Evolutionary conservation across 2,888 invertebrate genomes (phyloP).

Genomic region (Chloromyia formosa): DNA sequence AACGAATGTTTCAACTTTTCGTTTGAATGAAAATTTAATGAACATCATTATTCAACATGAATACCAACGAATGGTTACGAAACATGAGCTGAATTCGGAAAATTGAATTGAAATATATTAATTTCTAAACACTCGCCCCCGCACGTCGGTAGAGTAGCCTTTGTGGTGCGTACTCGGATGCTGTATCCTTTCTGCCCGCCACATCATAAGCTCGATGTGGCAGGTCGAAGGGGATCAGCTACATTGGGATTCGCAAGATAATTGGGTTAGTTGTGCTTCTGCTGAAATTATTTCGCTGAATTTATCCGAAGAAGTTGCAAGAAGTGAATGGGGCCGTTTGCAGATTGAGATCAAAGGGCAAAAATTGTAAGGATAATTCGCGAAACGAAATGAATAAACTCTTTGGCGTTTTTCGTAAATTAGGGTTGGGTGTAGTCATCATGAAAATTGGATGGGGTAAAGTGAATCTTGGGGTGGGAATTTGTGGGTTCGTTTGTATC

Average conservation of each 20-base stretch:
- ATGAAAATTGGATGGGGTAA: too few species aligned
- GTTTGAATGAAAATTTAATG: constrained; percentile 36
- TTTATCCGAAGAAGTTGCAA: too few species aligned
- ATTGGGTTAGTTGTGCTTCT: not conserved
- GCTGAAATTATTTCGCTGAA: not conserved
- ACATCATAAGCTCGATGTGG: not conserved
- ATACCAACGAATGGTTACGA: constrained; percentile 8
- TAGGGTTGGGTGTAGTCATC: too few species aligned
- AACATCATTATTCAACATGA: constrained; percentile 28
- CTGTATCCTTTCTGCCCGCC: too few species aligned
- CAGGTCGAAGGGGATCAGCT: not conserved
- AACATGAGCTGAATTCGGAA: constrained; percentile 3
- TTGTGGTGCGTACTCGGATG: too few species aligned
- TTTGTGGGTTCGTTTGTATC: too few species aligned
- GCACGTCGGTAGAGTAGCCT: not conserved
- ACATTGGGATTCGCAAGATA: not conserved
- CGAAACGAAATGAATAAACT: too few species aligned
- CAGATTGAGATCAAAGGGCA: too few species aligned
- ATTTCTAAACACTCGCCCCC: not conserved
- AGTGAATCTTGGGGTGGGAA: too few species aligned
- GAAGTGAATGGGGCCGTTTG: too few species aligned
- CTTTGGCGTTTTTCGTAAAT: too few species aligned
- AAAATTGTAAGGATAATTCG: too few species aligned
- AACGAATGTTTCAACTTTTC: not conserved
- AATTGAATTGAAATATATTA: constrained; percentile 4